Evolutionary conservation across 2,797 vertebrate species (phyloP).

Genomic region (Pantherophis vulpinus): DNA sequence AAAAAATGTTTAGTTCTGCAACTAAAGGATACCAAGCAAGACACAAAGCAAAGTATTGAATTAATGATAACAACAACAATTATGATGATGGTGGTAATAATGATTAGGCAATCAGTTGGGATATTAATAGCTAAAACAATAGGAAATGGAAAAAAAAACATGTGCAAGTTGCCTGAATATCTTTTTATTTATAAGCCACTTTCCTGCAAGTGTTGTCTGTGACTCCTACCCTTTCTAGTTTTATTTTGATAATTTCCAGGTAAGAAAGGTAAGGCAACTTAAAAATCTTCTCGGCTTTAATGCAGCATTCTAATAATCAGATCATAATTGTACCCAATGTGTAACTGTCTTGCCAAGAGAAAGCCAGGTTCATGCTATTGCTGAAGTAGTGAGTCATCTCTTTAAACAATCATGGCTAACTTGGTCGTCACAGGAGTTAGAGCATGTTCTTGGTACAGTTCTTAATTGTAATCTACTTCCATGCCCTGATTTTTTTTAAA

Average conservation of each 20-base stretch:
- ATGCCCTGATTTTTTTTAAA: background rate
- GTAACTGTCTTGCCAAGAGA: background rate
- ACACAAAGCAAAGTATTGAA: background rate
- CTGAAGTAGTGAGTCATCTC: background rate
- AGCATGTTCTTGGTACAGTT: background rate
- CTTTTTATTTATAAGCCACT: background rate
- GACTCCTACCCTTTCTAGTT: background rate
- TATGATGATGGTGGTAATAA: background rate
- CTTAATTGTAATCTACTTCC: background rate
- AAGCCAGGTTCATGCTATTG: background rate
- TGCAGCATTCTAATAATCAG: background rate
- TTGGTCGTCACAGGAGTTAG: background rate
- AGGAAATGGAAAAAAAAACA: background rate
- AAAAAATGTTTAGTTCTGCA: background rate
- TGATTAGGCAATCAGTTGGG: background rate
- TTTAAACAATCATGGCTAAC: background rate
- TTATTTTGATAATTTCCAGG: background rate
- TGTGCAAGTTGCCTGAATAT: background rate
- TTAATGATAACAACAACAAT: no score
- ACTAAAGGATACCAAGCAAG: background rate
- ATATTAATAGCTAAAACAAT: background rate
- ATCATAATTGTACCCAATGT: background rate
- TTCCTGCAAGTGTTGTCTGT: background rate
- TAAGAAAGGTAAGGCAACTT: background rate
- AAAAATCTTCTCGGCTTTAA: background rate